phyloP scores from a whole-genome alignment of 2,113 vertebrate species.

The Phylloscopus whistleri region DNA sequence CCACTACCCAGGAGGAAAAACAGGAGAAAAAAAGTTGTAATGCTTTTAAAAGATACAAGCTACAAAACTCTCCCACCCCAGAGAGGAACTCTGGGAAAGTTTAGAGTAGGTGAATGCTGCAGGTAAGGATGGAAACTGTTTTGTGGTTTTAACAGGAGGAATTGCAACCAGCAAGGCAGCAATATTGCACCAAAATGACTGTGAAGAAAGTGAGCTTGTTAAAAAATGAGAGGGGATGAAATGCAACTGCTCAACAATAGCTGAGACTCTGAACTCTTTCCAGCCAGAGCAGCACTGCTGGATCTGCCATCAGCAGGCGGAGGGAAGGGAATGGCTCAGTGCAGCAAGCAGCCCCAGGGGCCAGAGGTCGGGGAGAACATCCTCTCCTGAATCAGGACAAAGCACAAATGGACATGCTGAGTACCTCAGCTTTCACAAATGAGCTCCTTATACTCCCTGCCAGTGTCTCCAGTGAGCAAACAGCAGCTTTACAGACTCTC shows the following conservation, averaged over 20 bases:
- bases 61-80: neutral
- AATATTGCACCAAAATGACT: neutral
- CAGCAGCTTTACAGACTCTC: constrained; percentile 77
- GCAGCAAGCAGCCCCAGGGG: neutral
- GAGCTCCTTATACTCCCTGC: constrained; percentile 84
- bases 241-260: neutral
- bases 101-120: neutral
- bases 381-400: neutral
- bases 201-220: neutral
- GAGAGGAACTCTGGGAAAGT: neutral
- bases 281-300: neutral
- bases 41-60: neutral
- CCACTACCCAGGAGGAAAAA: neutral
- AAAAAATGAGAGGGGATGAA: neutral
- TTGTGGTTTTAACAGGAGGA: neutral
- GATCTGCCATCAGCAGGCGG: neutral
- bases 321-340: neutral
- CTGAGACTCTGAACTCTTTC: neutral
- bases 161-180: neutral
- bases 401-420: neutral
- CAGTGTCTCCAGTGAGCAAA: constrained; percentile 71
- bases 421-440: constrained; percentile 85
- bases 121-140: neutral
- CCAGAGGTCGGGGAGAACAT: neutral
- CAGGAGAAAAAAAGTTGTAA: neutral